Base-by-base conservation (phyloP, 2,888 invertebrate species). In the Serripes groenlandicus region DNA sequence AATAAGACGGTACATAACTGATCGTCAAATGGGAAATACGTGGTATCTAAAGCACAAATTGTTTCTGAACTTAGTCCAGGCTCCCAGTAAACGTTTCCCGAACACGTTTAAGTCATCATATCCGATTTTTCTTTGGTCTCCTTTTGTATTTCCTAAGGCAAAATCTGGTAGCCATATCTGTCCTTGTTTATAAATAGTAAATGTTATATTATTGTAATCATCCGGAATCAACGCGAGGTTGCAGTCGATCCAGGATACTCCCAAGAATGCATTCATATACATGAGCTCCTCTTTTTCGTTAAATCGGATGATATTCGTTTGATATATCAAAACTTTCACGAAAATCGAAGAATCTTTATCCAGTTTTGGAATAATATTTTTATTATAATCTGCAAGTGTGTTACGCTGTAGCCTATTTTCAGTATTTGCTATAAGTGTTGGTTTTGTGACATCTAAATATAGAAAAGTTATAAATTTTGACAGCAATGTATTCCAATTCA, bases 11-110 rank as follows among this genome's bases (percentile, higher is more conserved):
- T 32, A 34, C 62, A 62, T 3, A 2, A 34, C n/a, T 62, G 62
- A n/a, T 62, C 62, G 34, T 62, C 62, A 62, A 62, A 62, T 34
- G 62, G 62, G n/a, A 62, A 62, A 34, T 34, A 62, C 7, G 62
- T 32, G 11, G 62, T 30, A 23, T 62, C 62, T 34, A 62, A 15
- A 34, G 62, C 28, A 62, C 62, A 62, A 11, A 32, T 62, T 15
- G 34, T 34, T 7, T 62, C 62, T 34, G 62, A 32, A 7, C 30
- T 32, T 3, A 62, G n/a, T n/a, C 62, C 62, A 1, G 62, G 62
- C 2, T 62, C 62, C 62, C 62, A 62, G 21, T 32, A n/a, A 18
- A 62, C 62, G 21, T 62, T 62, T 4, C 62, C 62, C 1, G 34
- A 21, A 30, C 11, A 62, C 30, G 21, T 62, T 62, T 34, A 62